Base-by-base conservation (phyloP, 2,797 vertebrate species). In the Periophthalmus magnuspinnatus region DNA sequence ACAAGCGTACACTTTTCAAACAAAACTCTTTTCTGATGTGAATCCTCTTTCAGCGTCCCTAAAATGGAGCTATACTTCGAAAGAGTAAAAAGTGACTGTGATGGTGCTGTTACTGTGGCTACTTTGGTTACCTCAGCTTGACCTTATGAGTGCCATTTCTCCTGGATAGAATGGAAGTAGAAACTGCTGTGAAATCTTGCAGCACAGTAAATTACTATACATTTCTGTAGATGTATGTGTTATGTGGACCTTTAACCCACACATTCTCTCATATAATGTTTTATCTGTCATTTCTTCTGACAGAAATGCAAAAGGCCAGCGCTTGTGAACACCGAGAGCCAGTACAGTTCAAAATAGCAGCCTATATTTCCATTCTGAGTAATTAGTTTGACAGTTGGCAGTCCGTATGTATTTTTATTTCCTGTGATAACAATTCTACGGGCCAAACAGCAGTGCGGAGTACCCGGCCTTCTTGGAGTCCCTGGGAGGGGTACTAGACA, bases 101-200 rank as follows among this genome's bases (percentile, higher is more conserved):
- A 41, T 62, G 34, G 2, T 22, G 19, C n/a, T 11, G n/a, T 22
- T 55, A 14, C 41, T 45, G 41, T 45, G 14, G 13, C 4, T 45
- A 5, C 38, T 38, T 41, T 13, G 8, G 57, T 59, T 19, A 32
- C 24, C 57, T 59, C 34, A 41, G n/a, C 13, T 61, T 45, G 11
- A 62, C 60, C 60, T 21, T 21, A 62, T 62, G 41, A 64, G 22
- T 32, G 41, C 16, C 48, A 47, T 24, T 61, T 38, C 16, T 21
- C 28, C 21, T 1, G 34, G 61, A 34, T 9, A 61, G 4, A 61
- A 22, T 9, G 33, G 52, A 74, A 14, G 70, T 8, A 11, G 13
- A 24, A 16, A 19, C 41, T 48, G 56, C 41, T 19, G 38, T 41
- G 36, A 52, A 69, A 74, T 47, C 66, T 41, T 65, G 19, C 70